Evolutionary conservation across 2,797 vertebrate genomes (phyloP), one percentile per base, ranked within the genome.

Genomic region (Mormyrops attenuatus): DNA sequence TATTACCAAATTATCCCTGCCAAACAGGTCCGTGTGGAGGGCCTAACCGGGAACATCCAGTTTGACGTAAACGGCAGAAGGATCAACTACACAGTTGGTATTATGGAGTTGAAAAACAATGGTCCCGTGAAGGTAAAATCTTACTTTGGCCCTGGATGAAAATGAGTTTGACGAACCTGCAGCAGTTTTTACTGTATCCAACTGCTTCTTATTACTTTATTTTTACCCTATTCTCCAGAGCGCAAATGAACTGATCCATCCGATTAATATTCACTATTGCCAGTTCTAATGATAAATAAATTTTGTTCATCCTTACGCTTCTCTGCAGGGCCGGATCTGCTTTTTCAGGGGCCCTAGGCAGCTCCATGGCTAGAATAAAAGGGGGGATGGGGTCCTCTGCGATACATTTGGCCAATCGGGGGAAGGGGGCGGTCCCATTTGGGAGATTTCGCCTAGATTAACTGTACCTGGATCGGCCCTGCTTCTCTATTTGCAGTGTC

Each of bases 51-150:
- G 91, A 99, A 98, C 93, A 99, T 99, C 94, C 98, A 99, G 93
- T 99, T 99, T 94, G 98, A 99, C 94, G 98, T 98, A 92, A 98
- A 99, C 6, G 98, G 98, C 89, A 98, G 98, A 93, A 96, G 98
- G 95, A 97, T 99, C 92, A 99, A 99, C 94, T 99, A 98, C 93
- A 98, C 98, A 0, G 98, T 99, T 92, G 98, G 98, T 5, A 92
- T 99, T 92, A 99, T 99, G 98, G 98, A 99, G 90, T 96, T 99
- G 90, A 99, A 99, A 95, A 99, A 96, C 92, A 99, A 95, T 82
- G 98, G 98, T 89, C 98, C 98, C 57, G 95, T 98, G 17, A 99
- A 99, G 97, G 98, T 99, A 97, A 4, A n/a, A 13, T 47, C n/a
- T 3, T 9, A 9, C 44, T 53, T 84, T 52, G 22, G 80, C 44